These are phyloP conservation scores for Muricea muricata DNA, from an alignment of 92 coral and sea anemone genomes.

Conservation along the genomic window DNA sequence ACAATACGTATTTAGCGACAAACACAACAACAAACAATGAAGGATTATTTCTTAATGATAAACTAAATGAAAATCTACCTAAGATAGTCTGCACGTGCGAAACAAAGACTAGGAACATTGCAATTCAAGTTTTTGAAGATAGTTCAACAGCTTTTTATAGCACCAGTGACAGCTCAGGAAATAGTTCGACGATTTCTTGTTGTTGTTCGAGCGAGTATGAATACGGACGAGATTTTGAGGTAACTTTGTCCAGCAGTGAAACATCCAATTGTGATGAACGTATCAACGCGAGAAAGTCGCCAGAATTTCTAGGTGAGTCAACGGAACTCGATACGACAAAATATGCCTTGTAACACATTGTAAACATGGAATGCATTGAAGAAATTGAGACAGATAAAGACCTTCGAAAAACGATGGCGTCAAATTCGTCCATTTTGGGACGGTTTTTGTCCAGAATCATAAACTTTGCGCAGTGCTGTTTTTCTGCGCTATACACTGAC, in stretches of 20 bases:
- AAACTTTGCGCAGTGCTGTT: background rate
- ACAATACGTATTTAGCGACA: background rate
- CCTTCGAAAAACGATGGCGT: background rate
- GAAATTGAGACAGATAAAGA: background rate
- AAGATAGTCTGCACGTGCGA: background rate
- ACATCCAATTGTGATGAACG: background rate
- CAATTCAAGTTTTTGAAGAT: constrained; percentile 7
- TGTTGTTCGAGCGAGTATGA: background rate
- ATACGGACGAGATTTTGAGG: background rate
- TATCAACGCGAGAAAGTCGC: background rate
- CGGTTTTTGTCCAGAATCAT: background rate
- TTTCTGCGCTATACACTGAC: background rate
- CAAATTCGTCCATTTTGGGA: background rate
- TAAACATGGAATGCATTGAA: background rate
- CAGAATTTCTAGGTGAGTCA: too few species aligned
- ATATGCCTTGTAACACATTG: background rate
- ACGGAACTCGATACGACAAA: background rate
- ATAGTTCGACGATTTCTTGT: background rate
- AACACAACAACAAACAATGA: background rate
- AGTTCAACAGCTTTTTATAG: background rate
- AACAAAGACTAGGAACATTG: background rate
- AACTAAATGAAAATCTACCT: background rate
- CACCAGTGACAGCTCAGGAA: background rate
- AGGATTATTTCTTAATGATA: background rate
- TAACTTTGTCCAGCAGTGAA: background rate